A percentile compares a stretch with the other conserved stretches of the same genome.
Conservation (phyloP, 2,113 vertebrate genomes). For the Poeciliopsis turrubarensis region DNA sequence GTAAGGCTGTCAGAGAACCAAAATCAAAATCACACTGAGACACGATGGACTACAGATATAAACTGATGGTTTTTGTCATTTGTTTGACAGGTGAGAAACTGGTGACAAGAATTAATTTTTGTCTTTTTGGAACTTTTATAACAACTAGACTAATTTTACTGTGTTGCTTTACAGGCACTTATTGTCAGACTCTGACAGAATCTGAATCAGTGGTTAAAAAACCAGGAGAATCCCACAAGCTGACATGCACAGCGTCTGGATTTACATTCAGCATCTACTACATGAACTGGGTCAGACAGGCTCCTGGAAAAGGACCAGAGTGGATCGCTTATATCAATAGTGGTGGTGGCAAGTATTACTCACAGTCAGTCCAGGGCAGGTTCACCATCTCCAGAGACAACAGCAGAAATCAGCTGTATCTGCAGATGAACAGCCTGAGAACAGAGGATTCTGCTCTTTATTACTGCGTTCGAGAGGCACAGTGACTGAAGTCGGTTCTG, state of each 20-base stretch:
- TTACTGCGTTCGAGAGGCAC: too few relatives aligned
- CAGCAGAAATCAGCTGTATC: too few relatives aligned
- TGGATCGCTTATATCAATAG: background rate
- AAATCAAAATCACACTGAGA: background rate
- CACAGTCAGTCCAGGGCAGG: too few relatives aligned
- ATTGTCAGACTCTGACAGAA: background rate
- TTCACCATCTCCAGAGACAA: too few relatives aligned
- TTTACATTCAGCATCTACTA: background rate
- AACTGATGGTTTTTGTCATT: background rate
- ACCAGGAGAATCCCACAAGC: background rate
- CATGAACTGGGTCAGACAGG: background rate
- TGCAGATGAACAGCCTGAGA: too few relatives aligned
- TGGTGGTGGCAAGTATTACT: too few relatives aligned
- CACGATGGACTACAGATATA: background rate
- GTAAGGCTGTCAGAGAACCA: background rate
- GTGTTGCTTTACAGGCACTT: background rate
- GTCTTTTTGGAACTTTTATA: background rate
- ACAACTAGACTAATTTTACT: too few relatives aligned
- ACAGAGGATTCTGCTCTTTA: too few relatives aligned
- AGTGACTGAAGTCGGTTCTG: too few relatives aligned
- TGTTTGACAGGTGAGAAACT: background rate
- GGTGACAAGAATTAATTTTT: background rate
- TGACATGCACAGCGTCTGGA: background rate
- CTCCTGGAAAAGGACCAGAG: background rate
- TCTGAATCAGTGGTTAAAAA: background rate